Percentiles rank a stretch among this genome's conserved stretches.
Evolutionary conservation across 2,113 vertebrate species (phyloP).

Genomic region (Felis chaus): DNA sequence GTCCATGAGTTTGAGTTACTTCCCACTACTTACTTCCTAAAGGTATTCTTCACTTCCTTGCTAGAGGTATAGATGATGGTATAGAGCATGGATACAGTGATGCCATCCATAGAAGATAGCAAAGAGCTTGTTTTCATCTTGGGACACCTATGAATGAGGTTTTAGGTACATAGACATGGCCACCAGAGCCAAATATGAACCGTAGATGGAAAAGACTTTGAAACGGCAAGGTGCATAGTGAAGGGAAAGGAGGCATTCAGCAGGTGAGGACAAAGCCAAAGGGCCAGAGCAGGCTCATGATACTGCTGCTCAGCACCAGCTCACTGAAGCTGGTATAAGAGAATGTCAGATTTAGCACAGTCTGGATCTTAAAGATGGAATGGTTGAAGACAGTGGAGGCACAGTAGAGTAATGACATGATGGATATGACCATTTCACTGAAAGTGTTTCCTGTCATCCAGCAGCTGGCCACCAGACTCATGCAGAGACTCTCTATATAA

Average conservation of each 20-base stretch:
- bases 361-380: background rate
- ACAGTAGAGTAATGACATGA: background rate
- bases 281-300: background rate
- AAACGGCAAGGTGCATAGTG: background rate
- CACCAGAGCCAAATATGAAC: background rate
- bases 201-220: background rate
- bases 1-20: background rate
- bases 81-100: background rate
- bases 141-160: background rate
- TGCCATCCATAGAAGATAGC: background rate
- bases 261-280: background rate
- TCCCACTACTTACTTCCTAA: background rate
- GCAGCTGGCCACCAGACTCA: background rate
- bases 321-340: background rate
- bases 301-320: background rate
- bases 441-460: background rate
- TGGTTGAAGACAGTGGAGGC: background rate
- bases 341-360: background rate
- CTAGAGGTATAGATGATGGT: background rate
- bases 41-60: background rate
- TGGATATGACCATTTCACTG: background rate
- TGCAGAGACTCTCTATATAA: background rate
- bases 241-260: background rate
- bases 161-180: background rate
- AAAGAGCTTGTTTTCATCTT: background rate